Percentiles rank a stretch among this genome's conserved stretches.
Conservation (phyloP, 2,888 invertebrate species). For the Ctena decussata region DNA sequence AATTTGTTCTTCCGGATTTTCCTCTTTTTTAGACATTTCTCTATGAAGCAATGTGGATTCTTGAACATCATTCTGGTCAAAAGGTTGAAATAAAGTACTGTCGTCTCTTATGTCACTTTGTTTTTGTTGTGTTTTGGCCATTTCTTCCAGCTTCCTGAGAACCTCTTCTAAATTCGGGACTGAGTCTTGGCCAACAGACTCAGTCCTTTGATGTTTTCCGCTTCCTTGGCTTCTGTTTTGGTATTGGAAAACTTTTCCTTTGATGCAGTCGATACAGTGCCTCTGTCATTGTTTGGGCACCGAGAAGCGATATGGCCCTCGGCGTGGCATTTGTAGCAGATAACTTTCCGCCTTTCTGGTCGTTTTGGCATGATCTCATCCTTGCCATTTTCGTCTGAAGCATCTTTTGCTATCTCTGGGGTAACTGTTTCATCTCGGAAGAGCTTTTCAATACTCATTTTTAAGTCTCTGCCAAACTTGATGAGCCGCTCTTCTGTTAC, state of each 20-base stretch:
- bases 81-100: too few species aligned
- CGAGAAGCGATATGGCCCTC: background rate
- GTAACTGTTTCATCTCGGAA: background rate
- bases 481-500: constrained; percentile 15
- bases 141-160: background rate
- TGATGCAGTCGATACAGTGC: too few species aligned
- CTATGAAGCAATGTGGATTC: background rate
- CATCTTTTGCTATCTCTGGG: background rate
- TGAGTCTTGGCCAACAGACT: constrained; percentile 6
- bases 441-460: too few species aligned
- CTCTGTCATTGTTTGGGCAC: too few species aligned
- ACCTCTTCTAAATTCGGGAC: background rate
- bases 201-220: constrained; percentile 1
- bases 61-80: too few species aligned
- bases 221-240: too few species aligned
- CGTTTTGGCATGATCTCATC: background rate
- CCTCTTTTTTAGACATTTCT: background rate
- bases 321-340: background rate
- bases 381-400: background rate
- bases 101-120: background rate
- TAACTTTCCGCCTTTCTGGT: background rate
- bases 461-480: too few species aligned
- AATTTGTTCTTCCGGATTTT: background rate
- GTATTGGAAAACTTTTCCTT: too few species aligned
- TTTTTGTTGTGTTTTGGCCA: background rate